Conservation (phyloP, 2,113 vertebrate genomes). For the Corythaixoides concolor region DNA sequence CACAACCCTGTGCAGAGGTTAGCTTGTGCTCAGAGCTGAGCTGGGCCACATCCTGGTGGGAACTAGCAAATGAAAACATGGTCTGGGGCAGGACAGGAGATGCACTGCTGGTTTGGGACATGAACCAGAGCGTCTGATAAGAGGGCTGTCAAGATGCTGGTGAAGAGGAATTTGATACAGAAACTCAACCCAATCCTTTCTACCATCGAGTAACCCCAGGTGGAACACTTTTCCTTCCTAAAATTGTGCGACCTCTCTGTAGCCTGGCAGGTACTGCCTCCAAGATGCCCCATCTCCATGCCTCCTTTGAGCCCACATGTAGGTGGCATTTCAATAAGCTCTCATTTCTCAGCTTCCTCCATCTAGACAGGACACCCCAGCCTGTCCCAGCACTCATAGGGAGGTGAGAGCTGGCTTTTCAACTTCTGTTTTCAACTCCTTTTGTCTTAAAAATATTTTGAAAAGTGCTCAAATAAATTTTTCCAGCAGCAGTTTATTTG, state of each 20-base stretch:
- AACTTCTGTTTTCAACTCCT: slow-evolving; percentile 6
- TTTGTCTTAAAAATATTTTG: background rate
- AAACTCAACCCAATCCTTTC: background rate
- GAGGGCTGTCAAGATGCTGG: background rate
- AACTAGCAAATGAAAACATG: background rate
- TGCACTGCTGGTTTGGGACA: background rate
- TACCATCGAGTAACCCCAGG: rapidly evolving
- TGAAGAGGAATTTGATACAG: background rate
- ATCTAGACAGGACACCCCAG: background rate
- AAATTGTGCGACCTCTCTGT: background rate
- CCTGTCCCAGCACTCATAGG: background rate
- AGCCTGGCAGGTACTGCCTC: background rate
- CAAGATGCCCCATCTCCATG: background rate
- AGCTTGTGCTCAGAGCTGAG: background rate
- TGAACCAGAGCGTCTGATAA: background rate
- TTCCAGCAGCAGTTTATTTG: slow-evolving; percentile 28
- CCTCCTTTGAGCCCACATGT: background rate
- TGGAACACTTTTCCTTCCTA: background rate
- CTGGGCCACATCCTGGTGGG: too few relatives aligned
- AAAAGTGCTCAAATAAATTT: background rate
- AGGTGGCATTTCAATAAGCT: background rate
- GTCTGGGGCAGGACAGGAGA: background rate
- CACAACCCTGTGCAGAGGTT: background rate
- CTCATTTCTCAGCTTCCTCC: background rate
- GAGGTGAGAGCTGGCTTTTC: background rate